phyloP scores from a whole-genome alignment of 1,140 invertebrate species.

The Papilio polytes region DNA sequence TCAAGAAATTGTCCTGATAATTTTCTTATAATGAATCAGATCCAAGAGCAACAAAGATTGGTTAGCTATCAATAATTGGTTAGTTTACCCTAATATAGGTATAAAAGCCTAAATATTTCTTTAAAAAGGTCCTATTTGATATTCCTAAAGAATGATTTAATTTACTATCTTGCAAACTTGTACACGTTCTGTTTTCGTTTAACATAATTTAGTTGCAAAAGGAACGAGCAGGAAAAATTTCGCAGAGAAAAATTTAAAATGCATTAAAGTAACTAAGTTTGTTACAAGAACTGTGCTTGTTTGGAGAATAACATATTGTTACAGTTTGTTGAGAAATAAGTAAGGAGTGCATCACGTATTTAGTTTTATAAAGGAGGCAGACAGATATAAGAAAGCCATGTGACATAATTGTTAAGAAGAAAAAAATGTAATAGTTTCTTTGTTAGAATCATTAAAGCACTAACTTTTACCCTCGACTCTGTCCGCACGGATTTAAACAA shows the following conservation, averaged over 20 bases:
- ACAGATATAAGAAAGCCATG: too few relatives aligned
- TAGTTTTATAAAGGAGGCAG: background rate
- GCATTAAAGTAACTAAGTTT: constrained; percentile 28
- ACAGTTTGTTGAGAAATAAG: background rate
- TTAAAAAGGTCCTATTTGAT: background rate
- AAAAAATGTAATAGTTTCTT: too few relatives aligned
- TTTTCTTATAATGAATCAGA: too few relatives aligned
- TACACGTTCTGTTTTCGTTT: constrained; percentile 10
- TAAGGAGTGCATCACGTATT: background rate
- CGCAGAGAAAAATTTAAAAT: constrained; percentile 15
- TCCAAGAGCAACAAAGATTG: too few relatives aligned
- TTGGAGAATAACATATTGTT: constrained; percentile 2
- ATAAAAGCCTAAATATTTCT: too few relatives aligned
- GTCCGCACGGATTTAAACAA: too few relatives aligned
- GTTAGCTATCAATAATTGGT: too few relatives aligned
- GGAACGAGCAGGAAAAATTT: constrained; percentile 17
- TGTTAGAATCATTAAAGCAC: too few relatives aligned
- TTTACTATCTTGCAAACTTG: constrained; percentile 8
- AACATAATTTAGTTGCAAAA: constrained; percentile 16
- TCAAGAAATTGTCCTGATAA: too few relatives aligned
- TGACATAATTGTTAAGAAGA: too few relatives aligned
- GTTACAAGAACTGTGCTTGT: constrained; percentile 19
- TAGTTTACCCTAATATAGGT: background rate
- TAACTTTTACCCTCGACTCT: too few relatives aligned
- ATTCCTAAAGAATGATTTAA: background rate